phyloP scores from a whole-genome alignment of 2,797 vertebrate genomes.

The Microcaecilia unicolor region DNA sequence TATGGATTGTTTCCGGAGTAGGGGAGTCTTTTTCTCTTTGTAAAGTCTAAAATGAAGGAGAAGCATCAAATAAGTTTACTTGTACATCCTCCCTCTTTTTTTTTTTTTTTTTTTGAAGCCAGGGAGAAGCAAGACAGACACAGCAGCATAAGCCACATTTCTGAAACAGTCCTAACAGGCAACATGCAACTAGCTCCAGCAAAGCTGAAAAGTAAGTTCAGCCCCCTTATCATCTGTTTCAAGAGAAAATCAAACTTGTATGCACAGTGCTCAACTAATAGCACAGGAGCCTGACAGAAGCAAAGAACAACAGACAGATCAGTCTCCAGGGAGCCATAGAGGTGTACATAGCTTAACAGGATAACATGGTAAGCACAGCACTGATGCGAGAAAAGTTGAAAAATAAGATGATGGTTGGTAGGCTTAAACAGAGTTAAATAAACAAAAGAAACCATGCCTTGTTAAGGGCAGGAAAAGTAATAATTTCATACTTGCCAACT shows the following conservation, averaged over 20 bases:
- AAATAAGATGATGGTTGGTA: constrained; percentile 5
- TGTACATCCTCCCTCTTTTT: constrained; percentile 38
- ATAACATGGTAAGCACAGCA: constrained; percentile 31
- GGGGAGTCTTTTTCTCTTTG: constrained; percentile 98
- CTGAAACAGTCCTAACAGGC: constrained; percentile 44
- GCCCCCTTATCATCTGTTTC: constrained; percentile 40
- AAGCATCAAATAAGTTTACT: constrained; percentile 79
- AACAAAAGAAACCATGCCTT: constrained; percentile 47
- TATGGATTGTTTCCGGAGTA: constrained; percentile 98
- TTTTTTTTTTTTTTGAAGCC: constrained; percentile 21
- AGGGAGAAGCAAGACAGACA: constrained; percentile 27
- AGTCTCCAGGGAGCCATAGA: constrained; percentile 43
- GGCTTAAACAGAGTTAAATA: constrained; percentile 19
- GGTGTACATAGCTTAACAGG: constrained; percentile 40
- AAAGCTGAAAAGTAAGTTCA: constrained; percentile 41
- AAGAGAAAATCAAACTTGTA: constrained; percentile 35
- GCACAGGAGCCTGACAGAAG: constrained; percentile 9
- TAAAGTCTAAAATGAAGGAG: constrained; percentile 98
- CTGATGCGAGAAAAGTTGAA: constrained; percentile 32
- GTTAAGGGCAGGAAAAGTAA: constrained; percentile 38
- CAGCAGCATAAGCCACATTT: constrained; percentile 39
- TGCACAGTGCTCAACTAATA: constrained; percentile 12
- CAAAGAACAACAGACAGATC: constrained; percentile 23
- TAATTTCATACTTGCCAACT: constrained; percentile 75
- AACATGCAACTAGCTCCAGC: constrained; percentile 71